Evolutionary conservation across 2,113 vertebrate genomes (phyloP).

Genomic region (Strix aluco): DNA sequence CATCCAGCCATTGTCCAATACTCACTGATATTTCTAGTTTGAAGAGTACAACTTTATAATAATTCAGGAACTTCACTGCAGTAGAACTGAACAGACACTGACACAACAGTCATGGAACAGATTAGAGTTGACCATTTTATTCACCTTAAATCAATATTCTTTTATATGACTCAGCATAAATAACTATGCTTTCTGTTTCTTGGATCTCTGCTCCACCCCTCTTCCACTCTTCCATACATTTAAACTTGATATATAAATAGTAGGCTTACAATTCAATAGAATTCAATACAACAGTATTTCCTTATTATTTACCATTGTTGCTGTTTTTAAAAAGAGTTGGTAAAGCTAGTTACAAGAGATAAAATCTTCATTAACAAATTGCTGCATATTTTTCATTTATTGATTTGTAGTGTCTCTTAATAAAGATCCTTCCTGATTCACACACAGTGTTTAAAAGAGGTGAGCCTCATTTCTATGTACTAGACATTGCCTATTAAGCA

Average conservation of each 20-base stretch:
- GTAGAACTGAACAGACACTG: neutral
- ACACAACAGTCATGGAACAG: neutral
- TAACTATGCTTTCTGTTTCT: neutral
- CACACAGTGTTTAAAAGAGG: neutral
- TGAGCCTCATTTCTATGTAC: neutral
- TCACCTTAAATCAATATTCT: neutral
- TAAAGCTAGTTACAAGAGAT: neutral
- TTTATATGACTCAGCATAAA: neutral
- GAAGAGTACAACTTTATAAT: neutral
- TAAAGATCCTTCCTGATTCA: neutral
- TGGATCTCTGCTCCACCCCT: neutral
- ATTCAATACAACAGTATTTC: neutral
- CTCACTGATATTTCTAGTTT: neutral
- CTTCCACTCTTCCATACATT: neutral
- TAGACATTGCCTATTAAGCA: neutral
- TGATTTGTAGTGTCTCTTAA: neutral
- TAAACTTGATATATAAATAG: neutral
- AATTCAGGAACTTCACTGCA: neutral
- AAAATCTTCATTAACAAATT: neutral
- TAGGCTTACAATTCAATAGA: neutral
- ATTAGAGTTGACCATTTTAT: neutral
- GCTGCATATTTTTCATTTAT: neutral
- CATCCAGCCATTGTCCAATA: neutral
- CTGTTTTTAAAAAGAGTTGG: neutral
- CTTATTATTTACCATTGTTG: neutral